Evolutionary conservation across 2,113 vertebrate species (phyloP), one percentile per base, ranked within the genome.

Genomic region (Eclectus roratus): DNA sequence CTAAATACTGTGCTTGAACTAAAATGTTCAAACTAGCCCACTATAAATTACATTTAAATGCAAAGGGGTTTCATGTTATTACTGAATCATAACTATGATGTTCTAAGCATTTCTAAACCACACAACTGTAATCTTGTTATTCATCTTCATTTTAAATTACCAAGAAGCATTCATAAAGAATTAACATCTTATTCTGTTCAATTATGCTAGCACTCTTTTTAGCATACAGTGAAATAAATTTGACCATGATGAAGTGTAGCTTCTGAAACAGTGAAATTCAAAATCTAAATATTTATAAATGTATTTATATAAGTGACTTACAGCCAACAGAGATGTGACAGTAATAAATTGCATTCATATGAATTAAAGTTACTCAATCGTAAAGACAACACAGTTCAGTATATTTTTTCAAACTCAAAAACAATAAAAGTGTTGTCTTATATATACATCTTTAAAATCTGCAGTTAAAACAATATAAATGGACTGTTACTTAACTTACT

Each of bases 401-500:
- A 71, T 44, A 68, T 39, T 93, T 85, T 74, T 85, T 53, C 23
- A 85, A 91, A 85, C 25, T 88, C 50, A 82, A 52, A 88, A 92
- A 11, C 47, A 92, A 64, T 27, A 56, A 16, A 93, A 94, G 77
- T 31, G 64, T 80, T 84, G 9, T 56, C 82, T 93, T 77, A n/a
- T 29, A 70, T 29, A 94, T 25, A 43, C 3, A 69, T 31, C 41
- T 94, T 84, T 86, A 84, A 95, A 92, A 70, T 64, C 37, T 33
- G 33, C 81, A 89, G 71, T 89, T 88, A 95, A 97, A 97, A 77
- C 41, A 85, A 96, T 88, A 87, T 94, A 96, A 97, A 98, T 94
- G 89, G 90, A 91, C 69, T 96, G 52, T 60, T 97, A 96, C 93
- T 98, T 97, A 97, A 97, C 94, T 98, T 85, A 90, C 53, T 96